phyloP scores from a whole-genome alignment of 1,140 invertebrate genomes.

The Metaphire vulgaris region DNA sequence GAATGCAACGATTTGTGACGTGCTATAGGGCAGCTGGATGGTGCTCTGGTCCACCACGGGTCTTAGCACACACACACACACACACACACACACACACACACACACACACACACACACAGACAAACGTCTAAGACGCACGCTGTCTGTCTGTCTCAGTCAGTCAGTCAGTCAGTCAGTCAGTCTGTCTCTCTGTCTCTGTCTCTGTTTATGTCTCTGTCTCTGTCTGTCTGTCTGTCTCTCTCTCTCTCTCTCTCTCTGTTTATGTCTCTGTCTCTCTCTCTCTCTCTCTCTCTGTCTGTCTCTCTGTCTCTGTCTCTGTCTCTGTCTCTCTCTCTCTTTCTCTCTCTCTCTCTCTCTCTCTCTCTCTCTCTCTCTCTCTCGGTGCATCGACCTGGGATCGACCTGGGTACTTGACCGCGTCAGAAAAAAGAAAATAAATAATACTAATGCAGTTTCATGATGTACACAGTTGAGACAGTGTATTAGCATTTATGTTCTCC shows the following conservation, averaged over 20 bases:
- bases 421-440: too few species aligned
- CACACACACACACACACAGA: background rate
- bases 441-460: too few species aligned
- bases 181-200: background rate
- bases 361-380: too few species aligned
- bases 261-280: background rate
- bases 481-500: too few species aligned
- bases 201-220: background rate
- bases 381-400: too few species aligned
- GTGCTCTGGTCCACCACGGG: too few species aligned
- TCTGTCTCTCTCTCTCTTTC: too few species aligned
- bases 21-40: too few species aligned
- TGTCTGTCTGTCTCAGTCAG: background rate
- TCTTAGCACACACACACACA: background rate
- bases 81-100: conserved; percentile 1
- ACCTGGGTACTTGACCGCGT: too few species aligned
- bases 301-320: background rate
- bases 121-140: background rate
- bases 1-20: too few species aligned
- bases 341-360: too few species aligned
- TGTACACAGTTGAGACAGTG: too few species aligned
- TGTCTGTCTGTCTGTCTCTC: background rate
- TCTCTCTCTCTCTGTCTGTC: background rate
- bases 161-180: background rate
- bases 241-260: background rate